Evolutionary conservation across 2,888 invertebrate genomes (phyloP), one percentile per base, ranked within the genome.

Genomic region (Lithophane socia): DNA sequence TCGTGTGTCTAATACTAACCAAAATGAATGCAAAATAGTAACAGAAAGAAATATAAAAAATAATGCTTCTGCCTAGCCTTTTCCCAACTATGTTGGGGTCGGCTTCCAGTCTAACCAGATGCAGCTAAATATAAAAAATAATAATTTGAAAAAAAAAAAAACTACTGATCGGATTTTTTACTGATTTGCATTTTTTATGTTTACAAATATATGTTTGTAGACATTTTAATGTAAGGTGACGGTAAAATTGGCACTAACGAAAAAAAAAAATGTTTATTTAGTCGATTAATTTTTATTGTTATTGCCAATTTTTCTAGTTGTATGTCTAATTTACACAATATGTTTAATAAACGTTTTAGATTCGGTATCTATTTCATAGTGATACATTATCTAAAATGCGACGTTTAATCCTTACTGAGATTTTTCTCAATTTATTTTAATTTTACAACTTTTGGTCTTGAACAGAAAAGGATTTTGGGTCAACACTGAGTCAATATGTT

Each of bases 1-100:
- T 89, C 92, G 93, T 93, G 94, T 95, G 94, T 95, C 92, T 92
- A 94, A 93, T 94, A 95, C 93, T 90, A 87, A 86, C 86, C 79
- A 16, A 75, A 73, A 72, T 75, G 85, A 87, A 83, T 85, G 85
- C 75, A 83, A 88, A 92, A 90, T 86, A 90, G 91, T 91, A 87
- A 47, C 5, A 16, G 2, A 49, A 60, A 82, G 63, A 87, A 29
- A 18, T 3, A 29, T 0, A 37, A 37, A 7, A 13, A 56, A 44
- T 2, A 52, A 24, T 1, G n/a, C n/a, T n/a, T n/a, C n/a, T n/a
- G n/a, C n/a, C n/a, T n/a, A n/a, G n/a, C n/a, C n/a, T n/a, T n/a
- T n/a, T n/a, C n/a, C n/a, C n/a, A n/a, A n/a, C n/a, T n/a, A n/a
- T n/a, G n/a, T n/a, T n/a, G n/a, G n/a, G n/a, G n/a, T n/a, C n/a